Conservation (phyloP, 2,113 vertebrate species). For the Setophaga coronata region DNA sequence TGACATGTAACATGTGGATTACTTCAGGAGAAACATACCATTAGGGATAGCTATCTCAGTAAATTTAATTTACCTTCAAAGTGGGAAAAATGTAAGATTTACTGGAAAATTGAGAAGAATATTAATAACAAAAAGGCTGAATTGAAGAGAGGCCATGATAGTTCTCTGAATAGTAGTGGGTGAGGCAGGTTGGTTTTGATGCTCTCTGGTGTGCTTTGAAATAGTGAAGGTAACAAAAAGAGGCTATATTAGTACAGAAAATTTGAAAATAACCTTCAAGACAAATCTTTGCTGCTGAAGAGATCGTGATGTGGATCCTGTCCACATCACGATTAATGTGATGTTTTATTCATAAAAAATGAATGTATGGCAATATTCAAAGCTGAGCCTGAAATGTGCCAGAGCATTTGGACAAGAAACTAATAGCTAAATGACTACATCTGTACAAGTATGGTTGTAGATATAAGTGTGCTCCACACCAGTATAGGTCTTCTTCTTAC, state of each 20-base stretch:
- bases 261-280: not conserved
- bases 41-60: not conserved
- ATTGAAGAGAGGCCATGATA: not conserved
- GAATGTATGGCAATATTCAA: not conserved
- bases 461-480: not conserved
- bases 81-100: not conserved
- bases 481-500: not conserved
- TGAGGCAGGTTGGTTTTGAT: not conserved
- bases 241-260: not conserved
- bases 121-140: not conserved
- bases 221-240: not conserved
- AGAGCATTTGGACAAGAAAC: not conserved
- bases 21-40: not conserved
- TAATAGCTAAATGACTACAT: not conserved
- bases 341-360: not conserved
- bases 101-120: not conserved
- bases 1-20: fast-evolving
- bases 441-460: not conserved
- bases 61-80: not conserved
- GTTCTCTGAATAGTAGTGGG: not conserved
- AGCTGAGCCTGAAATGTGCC: not conserved
- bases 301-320: no score
- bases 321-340: no score
- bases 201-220: not conserved
- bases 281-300: not conserved